phyloP scores from a whole-genome alignment of 2,113 vertebrate genomes.

The Meleagris gallopavo region DNA sequence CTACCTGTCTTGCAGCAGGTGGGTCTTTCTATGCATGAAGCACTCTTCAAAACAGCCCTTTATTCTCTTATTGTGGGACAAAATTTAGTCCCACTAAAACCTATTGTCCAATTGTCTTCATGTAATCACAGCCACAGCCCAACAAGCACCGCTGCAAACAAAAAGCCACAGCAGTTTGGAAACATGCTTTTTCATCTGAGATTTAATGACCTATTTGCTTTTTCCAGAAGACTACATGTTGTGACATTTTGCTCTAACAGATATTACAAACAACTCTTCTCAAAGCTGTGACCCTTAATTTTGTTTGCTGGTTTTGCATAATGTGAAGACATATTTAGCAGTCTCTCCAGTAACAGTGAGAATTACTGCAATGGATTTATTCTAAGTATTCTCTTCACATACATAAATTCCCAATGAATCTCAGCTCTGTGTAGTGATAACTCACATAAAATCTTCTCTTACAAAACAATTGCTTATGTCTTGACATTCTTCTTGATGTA shows the following conservation, averaged over 20 bases:
- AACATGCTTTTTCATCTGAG: constrained; percentile 13
- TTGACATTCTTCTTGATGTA: background rate
- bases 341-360: background rate
- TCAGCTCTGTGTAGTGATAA: background rate
- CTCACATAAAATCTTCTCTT: background rate
- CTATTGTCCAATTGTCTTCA: background rate
- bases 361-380: constrained; percentile 13
- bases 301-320: constrained; percentile 30
- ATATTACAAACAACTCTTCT: constrained; percentile 23
- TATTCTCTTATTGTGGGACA: background rate
- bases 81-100: constrained; percentile 13
- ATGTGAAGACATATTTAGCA: background rate
- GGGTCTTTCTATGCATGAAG: background rate
- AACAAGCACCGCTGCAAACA: background rate
- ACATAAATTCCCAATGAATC: background rate
- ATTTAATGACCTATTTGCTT: constrained; percentile 47
- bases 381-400: background rate
- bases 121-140: background rate
- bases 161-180: constrained; percentile 6
- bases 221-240: constrained; percentile 22
- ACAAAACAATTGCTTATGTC: background rate
- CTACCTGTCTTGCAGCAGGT: constrained; percentile 55
- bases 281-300: constrained; percentile 39
- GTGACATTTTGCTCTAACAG: constrained; percentile 49
- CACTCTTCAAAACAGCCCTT: constrained; percentile 8